Percentiles rank a stretch among this genome's conserved stretches.
phyloP scores from a whole-genome alignment of 2,888 invertebrate genomes.

The Amaurobius ferox region DNA sequence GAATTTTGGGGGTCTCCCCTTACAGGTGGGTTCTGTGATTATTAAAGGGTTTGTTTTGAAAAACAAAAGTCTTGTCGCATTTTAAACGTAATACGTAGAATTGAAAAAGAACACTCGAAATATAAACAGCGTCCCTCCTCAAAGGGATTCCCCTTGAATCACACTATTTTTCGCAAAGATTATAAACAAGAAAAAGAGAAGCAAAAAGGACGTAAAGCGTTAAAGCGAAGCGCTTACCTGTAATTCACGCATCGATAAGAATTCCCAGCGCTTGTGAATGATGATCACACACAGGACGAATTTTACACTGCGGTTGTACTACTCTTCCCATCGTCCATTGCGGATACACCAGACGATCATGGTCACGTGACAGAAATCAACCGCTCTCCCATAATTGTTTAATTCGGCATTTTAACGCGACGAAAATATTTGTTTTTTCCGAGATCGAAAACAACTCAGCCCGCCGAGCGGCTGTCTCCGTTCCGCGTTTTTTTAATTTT shows the following conservation, averaged over 20 bases:
- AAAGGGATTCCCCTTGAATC: background rate
- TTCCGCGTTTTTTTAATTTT: conserved; percentile 21
- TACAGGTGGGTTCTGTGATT: no score
- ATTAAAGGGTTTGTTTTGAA: no score
- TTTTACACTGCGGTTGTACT: conserved; percentile 67
- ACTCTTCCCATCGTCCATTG: conserved; percentile 63
- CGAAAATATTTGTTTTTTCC: conserved; percentile 28
- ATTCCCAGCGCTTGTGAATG: conserved; percentile 31
- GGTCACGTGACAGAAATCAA: conserved; percentile 53
- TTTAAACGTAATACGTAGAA: background rate
- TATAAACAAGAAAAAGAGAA: background rate
- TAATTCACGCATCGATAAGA: conserved; percentile 52
- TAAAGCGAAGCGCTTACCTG: conserved; percentile 49
- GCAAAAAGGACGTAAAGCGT: background rate
- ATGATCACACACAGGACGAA: conserved; percentile 47
- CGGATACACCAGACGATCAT: conserved; percentile 59
- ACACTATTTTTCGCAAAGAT: background rate
- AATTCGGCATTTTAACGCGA: background rate
- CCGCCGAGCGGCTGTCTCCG: background rate
- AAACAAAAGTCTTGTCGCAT: no score
- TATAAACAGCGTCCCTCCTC: no score
- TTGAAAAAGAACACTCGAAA: no score
- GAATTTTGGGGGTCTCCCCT: no score
- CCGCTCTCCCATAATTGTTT: background rate
- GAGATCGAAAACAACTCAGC: background rate